Base-by-base conservation (phyloP, 2,113 vertebrate genomes). In the Tiliqua scincoides region DNA sequence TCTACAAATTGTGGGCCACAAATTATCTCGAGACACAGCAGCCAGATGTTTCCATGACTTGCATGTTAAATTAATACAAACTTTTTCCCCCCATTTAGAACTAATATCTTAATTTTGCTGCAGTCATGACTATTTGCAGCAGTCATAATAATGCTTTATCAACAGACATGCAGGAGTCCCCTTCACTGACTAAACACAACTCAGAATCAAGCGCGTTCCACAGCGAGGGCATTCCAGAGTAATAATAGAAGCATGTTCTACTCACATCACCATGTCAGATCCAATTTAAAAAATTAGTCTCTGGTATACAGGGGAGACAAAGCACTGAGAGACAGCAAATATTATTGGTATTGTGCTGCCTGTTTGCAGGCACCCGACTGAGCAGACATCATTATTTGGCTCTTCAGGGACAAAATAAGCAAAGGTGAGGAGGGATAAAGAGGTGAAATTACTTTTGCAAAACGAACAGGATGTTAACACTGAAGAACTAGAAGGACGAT, bases 91-190 rank as follows among this genome's bases (percentile, higher is more conserved):
- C 1, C n/a, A 30, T 75, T 65, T 75, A 40, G 40, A 65, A 84
- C 63, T 76, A 40, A 72, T 20, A 52, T 10, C 6, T 82, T 88
- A 0, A 61, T 80, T 88, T 85, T 59, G 78, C 25, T 63, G 9
- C 0, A 63, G 85, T 85, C 89, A 82, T 78, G 21, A 48, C 0
- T 87, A 11, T 88, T 89, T 90, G 87, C 3, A 27, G 79, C 2
- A 48, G 3, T 1, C 80, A 1, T 61, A 85, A 57, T 87, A 83
- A 77, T 71, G 0, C 82, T 89, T 87, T 83, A 75, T 83, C 65
- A 72, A 7, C 43, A 74, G 2, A 1, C 0, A 10, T n/a, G n/a
- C 10, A 65, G 20, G 15, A 89, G 12, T 84, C 88, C 4, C 59
- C 11, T 32, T 0, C 79, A 43, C n/a, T n/a, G 4, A 32, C 20